Base-by-base conservation (phyloP, 2,888 invertebrate species). In the Notodonta dromedarius region DNA sequence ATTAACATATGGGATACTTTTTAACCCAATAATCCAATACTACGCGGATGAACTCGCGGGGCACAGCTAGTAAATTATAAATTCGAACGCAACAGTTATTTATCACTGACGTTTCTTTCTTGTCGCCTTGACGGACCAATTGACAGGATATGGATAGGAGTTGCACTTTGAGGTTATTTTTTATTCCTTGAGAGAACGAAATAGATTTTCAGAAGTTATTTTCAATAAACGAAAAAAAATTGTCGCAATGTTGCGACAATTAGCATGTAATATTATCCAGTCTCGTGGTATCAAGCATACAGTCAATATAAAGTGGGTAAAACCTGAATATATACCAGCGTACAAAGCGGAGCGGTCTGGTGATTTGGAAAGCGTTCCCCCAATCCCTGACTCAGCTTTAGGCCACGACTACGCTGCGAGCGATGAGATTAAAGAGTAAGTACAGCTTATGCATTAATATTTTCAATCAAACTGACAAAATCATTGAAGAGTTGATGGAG, bases 261-360 rank as follows among this genome's bases (percentile, higher is more conserved):
- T 90, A 62, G 73, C 83, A 3, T 79, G 63, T 66, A 92, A 79
- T 70, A 73, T 84, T 81, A 89, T 89, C 78, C 96, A 67, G 94
- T 77, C 76, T 39, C 89, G 93, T 48, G 91, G 91, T n/a, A 83
- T 96, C 73, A 97, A 97, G 84, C 95, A 95, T 42, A 94, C 95
- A 76, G 88, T 97, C 46, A 96, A 96, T 87, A 96, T 97, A 55
- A 96, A 96, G 93, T 97, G 97, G 97, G 94, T 95, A 7, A 94
- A 95, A 40, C 97, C 97, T 0, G 95, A 95, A 40, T 95, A 95
- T 82, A 93, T 97, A 24, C 92, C 95, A 0, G 94, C 95, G 55
- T 94, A 94, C 65, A 94, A 95, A 75, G 95, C 97, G 0, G 94
- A 94, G 74, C 96, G 95, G 78, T 96, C 96, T 71, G 97, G 97